phyloP scores from a whole-genome alignment of 2,113 vertebrate genomes.

The Calyptomena viridis region DNA sequence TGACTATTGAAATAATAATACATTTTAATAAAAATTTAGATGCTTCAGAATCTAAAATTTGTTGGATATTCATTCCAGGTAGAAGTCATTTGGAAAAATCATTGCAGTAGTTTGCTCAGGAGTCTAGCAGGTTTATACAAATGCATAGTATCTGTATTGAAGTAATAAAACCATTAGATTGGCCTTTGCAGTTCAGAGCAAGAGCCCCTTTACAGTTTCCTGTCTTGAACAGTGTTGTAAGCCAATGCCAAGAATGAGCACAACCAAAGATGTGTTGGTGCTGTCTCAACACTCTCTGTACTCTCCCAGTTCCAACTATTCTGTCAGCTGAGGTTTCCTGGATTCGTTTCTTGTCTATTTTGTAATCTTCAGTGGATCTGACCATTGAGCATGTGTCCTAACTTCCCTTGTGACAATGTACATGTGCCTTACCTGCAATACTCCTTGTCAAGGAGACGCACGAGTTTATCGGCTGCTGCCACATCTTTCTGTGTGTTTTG shows the following conservation, averaged over 20 bases:
- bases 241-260: not conserved
- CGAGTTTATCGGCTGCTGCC: not conserved
- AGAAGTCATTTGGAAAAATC: not conserved
- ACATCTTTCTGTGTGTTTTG: not conserved
- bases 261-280: not conserved
- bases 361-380: not conserved
- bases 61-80: not conserved
- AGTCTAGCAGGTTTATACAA: not conserved
- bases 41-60: not conserved
- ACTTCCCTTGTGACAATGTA: not conserved
- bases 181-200: not conserved
- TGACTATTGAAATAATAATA: not conserved
- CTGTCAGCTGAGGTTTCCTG: not conserved
- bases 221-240: not conserved
- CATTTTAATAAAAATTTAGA: not conserved
- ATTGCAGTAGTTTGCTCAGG: not conserved
- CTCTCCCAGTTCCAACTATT: not conserved
- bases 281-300: not conserved
- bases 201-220: not conserved
- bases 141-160: not conserved
- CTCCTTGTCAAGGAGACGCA: not conserved
- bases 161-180: not conserved
- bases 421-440: accelerated
- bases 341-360: not conserved
- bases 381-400: not conserved